phyloP scores from a whole-genome alignment of 2,888 invertebrate genomes.

The Himalopsyche kuldschensis region DNA sequence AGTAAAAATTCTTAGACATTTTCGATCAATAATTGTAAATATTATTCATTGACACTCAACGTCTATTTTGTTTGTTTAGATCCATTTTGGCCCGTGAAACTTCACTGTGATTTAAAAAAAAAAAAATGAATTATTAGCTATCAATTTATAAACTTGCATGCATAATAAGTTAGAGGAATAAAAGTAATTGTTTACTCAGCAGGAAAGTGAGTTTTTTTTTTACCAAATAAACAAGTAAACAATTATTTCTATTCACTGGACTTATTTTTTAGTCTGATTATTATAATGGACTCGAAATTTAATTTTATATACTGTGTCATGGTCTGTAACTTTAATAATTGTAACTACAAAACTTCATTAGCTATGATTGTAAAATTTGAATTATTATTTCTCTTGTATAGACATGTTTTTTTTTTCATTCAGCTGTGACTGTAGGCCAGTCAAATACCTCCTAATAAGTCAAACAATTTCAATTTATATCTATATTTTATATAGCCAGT shows the following conservation, averaged over 20 bases:
- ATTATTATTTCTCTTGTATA: neutral
- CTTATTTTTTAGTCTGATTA: no score
- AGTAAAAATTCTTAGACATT: neutral
- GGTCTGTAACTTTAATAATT: neutral
- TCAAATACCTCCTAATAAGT: neutral
- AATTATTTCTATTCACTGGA: no score
- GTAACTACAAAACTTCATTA: neutral
- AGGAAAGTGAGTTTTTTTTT: no score
- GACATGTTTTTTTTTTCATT: neutral
- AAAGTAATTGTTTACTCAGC: no score
- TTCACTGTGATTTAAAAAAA: neutral
- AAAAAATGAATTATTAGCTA: neutral
- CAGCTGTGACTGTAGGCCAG: neutral
- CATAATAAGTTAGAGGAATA: no score
- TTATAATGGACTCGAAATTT: no score
- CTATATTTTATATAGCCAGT: no score
- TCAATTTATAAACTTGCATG: no score
- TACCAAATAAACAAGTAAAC: no score
- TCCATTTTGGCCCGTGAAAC: neutral
- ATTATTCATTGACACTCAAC: neutral
- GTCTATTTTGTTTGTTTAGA: neutral
- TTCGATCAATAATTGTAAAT: neutral
- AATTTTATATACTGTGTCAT: no score
- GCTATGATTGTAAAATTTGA: neutral
- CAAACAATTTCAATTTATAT: neutral